Base-by-base conservation (phyloP, 2,797 vertebrate species). In the Semotilus atromaculatus region DNA sequence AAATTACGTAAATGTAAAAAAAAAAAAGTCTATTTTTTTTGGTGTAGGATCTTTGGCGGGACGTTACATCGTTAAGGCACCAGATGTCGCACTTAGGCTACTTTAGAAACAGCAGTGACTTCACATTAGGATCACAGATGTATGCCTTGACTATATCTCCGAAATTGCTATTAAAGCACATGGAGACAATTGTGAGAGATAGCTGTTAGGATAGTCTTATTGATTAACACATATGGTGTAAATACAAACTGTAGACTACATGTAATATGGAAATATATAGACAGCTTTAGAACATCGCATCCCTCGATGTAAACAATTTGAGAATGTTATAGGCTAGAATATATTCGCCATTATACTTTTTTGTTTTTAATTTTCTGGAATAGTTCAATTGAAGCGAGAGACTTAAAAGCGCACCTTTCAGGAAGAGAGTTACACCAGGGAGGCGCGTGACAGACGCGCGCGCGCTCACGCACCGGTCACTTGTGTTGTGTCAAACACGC, bases 401-500 rank as follows among this genome's bases (percentile, higher is more conserved):
- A 21, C 29, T 45, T 62, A 18, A 78, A 29, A 48, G 62, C 26
- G 64, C 73, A 70, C 51, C 64, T 78, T 70, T 70, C 62, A 85
- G 77, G 76, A 79, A 85, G 67, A 68, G 72, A 10, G 43, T 29
- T 64, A 34, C 23, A 38, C 18, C 18, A 3, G 40, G 3, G 43
- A 51, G 7, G 76, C 83, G 83, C 68, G 83, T 73, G 76, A 79
- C 40, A 62, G 83, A 23, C 67, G 23, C 36, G 40, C 55, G 76
- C 83, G 68, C 55, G 83, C 31, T 64, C 83, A 48, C 83, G 68
- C 68, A 29, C 8, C 21, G 51, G 82, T 18, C 64, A 58, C 34
- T 70, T n/a, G 73, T 51, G 70, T 74, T 67, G 71, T 70, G 86
- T 87, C 83, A 81, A 71, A 51, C 77, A 51, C 81, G 58, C 38